Base-by-base conservation (phyloP, 2,888 invertebrate genomes). In the Pardosa pseudoannulata region DNA sequence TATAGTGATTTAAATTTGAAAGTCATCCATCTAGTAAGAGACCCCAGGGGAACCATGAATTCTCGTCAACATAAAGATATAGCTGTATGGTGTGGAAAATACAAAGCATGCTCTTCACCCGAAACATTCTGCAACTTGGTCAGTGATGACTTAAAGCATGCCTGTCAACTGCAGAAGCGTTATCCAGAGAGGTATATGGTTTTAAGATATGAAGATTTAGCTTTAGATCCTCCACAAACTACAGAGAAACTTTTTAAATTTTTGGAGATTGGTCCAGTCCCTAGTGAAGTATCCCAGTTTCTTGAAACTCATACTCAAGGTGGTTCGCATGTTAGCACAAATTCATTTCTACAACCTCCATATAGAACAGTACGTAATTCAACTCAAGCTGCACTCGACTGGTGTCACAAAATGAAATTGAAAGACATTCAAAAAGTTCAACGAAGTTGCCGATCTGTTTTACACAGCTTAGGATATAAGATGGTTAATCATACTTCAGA, bases 31-130 rank as follows among this genome's bases (percentile, higher is more conserved):
- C 75, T 90, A 75, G 89, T 90, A 70, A 80, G 90, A 27, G 90
- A 90, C 76, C 90, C 90, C 0, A 79, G 90, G n/a, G 90, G 89
- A n/a, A 90, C 89, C 16, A 89, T 90, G 88, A 89, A 88, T 74
- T 90, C 90, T 16, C 88, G 90, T 7, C 74, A 78, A 19, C 88
- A 71, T 9, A 89, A 89, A 68, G 89, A 89, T 16, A 88, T 87
- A 32, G 87, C 87, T n/a, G 73, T 88, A 32, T 90, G 90, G 90
- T 90, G 90, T 70, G 76, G 80, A 28, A 79, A 88, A 29, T 88
- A 89, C n/a, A 86, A 83, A 16, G 88, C 89, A 28, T 90, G 90
- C 67, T 88, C 85, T 56, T 89, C 90, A 27, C 88, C 90, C 19
- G 74, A 81, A 13, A 80, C 81, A 36, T 88, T 90, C 27, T 90